Evolutionary conservation across 2,888 invertebrate genomes (phyloP).

Genomic region (Acleris cristana): DNA sequence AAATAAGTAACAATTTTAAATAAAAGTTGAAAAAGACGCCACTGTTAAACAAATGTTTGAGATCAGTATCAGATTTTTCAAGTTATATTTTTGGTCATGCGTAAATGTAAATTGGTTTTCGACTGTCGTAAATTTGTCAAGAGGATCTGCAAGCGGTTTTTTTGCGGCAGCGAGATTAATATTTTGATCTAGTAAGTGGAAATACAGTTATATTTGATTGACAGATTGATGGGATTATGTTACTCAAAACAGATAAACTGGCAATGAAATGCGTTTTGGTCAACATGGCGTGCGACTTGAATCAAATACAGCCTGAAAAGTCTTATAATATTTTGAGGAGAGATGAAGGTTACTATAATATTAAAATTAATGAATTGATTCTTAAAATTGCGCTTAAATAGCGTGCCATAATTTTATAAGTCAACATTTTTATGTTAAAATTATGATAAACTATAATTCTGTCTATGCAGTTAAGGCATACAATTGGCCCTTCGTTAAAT

Average conservation of each 20-base stretch:
- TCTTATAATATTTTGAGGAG: too few species aligned
- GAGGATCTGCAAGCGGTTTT: constrained; percentile 53
- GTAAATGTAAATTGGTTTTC: constrained; percentile 6
- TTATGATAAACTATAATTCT: too few species aligned
- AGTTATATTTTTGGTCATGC: background rate
- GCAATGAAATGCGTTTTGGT: too few species aligned
- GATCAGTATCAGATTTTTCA: background rate
- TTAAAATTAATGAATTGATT: too few species aligned
- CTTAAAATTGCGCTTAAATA: too few species aligned
- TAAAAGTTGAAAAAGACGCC: background rate
- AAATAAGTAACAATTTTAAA: constrained; percentile 16
- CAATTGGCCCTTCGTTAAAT: too few species aligned
- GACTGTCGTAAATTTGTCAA: constrained; percentile 69
- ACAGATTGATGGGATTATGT: background rate
- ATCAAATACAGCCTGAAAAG: too few species aligned
- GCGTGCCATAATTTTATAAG: too few species aligned
- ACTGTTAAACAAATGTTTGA: background rate
- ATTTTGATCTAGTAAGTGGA: constrained; percentile 12
- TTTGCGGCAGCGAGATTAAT: constrained; percentile 44
- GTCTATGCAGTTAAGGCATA: too few species aligned
- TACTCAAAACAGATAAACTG: background rate
- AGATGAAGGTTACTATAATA: too few species aligned
- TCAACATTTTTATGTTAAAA: too few species aligned
- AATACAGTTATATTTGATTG: constrained; percentile 5
- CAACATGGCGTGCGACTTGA: too few species aligned